These are phyloP conservation scores for Heteronetta atricapilla DNA, from an alignment of 2,113 vertebrate species.

Conservation along the genomic window DNA sequence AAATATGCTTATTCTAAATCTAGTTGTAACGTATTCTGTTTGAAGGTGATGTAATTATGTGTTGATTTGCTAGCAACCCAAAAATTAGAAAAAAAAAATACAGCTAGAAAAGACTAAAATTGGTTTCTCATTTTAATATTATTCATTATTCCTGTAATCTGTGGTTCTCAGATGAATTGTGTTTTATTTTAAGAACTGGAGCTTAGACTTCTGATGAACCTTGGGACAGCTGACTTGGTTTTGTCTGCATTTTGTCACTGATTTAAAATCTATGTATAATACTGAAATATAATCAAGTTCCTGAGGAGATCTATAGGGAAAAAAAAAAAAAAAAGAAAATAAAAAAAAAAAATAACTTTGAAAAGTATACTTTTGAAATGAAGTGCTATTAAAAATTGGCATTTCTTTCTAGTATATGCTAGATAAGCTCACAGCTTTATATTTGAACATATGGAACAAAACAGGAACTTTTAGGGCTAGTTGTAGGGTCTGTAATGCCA, in stretches of 20 bases:
- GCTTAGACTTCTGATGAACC: background rate
- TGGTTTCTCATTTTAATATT: background rate
- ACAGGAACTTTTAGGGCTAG: background rate
- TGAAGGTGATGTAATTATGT: background rate
- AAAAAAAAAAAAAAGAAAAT: no score
- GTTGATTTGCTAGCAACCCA: background rate
- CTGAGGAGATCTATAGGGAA: background rate
- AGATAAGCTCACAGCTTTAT: background rate
- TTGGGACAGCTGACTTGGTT: background rate
- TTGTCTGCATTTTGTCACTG: background rate
- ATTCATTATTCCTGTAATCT: background rate
- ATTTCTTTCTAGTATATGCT: background rate
- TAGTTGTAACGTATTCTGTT: background rate
- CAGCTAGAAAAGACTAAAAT: background rate
- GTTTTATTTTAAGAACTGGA: background rate
- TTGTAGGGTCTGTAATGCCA: background rate
- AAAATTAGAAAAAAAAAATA: background rate
- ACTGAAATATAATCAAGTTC: background rate
- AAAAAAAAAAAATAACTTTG: background rate
- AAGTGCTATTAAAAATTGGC: background rate
- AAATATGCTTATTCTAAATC: background rate
- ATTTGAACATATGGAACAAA: background rate
- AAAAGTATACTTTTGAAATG: background rate
- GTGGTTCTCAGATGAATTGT: background rate
- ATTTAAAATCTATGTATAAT: background rate